These are phyloP conservation scores for Spheniscus humboldti DNA, from an alignment of 2,797 vertebrate species.

Conservation along the genomic window DNA sequence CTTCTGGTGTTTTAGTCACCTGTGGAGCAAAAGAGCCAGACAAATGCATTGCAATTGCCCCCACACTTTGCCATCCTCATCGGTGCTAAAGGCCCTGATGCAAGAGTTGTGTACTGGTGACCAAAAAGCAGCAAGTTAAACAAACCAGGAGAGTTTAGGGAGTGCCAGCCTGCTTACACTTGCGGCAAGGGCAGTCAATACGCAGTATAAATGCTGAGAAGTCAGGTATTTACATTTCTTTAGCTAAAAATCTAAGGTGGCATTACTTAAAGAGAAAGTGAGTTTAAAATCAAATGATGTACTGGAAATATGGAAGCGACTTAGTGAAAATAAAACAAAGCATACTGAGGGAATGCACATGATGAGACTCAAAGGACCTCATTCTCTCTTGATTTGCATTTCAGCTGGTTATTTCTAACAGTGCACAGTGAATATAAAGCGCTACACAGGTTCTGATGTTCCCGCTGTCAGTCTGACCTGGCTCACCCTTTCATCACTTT, in stretches of 20 bases:
- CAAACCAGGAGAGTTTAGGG: neutral
- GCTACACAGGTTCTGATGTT: neutral
- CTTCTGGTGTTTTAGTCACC: neutral
- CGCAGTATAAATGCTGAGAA: neutral
- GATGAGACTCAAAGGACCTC: neutral
- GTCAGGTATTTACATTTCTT: neutral
- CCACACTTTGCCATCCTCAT: neutral
- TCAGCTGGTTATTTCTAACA: neutral
- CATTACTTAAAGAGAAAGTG: neutral
- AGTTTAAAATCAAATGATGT: neutral
- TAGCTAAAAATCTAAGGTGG: neutral
- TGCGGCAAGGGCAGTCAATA: neutral
- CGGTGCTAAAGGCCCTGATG: neutral
- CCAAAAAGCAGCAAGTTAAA: neutral
- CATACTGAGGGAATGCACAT: fast-evolving
- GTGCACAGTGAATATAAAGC: neutral
- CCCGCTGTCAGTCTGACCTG: neutral
- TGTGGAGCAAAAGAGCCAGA: neutral
- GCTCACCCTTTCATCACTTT: neutral
- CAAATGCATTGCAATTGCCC: fast-evolving
- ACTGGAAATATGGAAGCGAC: fast-evolving
- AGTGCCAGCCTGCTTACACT: neutral
- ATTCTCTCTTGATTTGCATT: neutral
- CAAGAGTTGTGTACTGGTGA: neutral
- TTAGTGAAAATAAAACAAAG: neutral